phyloP scores from a whole-genome alignment of 2,888 invertebrate genomes.

The Oxycera nigricornis region DNA sequence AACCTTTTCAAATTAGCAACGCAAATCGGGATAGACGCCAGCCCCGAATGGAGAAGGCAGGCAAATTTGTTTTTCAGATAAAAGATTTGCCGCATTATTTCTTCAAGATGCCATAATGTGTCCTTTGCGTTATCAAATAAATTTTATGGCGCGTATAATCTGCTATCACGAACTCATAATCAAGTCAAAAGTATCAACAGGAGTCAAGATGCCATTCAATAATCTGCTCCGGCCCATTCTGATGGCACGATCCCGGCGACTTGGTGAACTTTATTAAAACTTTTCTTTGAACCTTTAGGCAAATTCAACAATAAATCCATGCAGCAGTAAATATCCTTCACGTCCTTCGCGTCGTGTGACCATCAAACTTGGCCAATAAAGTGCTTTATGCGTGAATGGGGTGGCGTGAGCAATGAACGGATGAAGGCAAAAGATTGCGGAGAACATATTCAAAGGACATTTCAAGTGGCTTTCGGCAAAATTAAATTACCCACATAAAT shows the following conservation, averaged over 20 bases:
- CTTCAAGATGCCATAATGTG: too few species aligned
- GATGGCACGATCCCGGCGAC: neutral
- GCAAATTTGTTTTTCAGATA: too few species aligned
- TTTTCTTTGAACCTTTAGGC: too few species aligned
- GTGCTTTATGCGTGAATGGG: neutral
- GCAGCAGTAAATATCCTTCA: neutral
- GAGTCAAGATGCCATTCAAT: neutral
- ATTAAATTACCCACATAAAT: neutral
- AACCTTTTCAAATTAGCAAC: too few species aligned
- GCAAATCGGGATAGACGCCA: too few species aligned
- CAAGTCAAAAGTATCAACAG: neutral
- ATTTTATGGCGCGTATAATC: too few species aligned
- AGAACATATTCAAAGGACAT: neutral
- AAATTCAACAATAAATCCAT: neutral
- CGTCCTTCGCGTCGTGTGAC: neutral
- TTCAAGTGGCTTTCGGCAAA: neutral
- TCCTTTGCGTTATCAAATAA: too few species aligned
- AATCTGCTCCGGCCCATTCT: neutral
- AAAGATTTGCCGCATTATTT: too few species aligned
- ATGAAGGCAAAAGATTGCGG: neutral
- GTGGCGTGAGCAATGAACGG: neutral
- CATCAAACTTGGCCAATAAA: neutral
- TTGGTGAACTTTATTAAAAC: neutral
- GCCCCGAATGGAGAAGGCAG: too few species aligned
- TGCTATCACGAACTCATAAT: too few species aligned